Evolutionary conservation across 2,888 invertebrate genomes (phyloP).

Genomic region (Cheilosia variabilis): DNA sequence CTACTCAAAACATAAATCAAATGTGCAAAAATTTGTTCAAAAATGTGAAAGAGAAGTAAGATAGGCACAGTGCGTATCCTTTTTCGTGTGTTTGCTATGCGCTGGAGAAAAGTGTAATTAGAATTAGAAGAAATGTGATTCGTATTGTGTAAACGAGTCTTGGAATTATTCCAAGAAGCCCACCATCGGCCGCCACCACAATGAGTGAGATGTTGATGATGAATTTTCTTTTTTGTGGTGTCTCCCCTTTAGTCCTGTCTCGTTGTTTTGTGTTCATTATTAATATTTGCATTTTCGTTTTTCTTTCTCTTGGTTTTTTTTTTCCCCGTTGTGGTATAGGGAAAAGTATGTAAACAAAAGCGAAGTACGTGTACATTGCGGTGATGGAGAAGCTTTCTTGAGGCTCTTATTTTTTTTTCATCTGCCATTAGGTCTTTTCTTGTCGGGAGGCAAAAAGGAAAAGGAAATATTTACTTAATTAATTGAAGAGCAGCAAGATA

Average conservation of each 20-base stretch:
- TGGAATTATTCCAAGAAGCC: slow-evolving; percentile 21
- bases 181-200: not conserved
- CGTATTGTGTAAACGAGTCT: slow-evolving; percentile 30
- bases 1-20: slow-evolving; percentile 4
- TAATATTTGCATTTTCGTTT: slow-evolving; percentile 72
- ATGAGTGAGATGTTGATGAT: slow-evolving; percentile 41
- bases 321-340: not conserved
- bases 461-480: slow-evolving; percentile 75
- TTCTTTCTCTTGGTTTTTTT: slow-evolving; percentile 15
- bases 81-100: slow-evolving; percentile 5
- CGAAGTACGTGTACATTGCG: slow-evolving; percentile 53
- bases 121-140: slow-evolving; percentile 65
- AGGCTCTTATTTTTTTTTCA: not conserved
- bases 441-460: slow-evolving; percentile 26
- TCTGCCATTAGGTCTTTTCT: slow-evolving; percentile 5
- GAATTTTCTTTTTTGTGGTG: slow-evolving; percentile 7
- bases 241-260: slow-evolving; percentile 7
- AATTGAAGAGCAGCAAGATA: slow-evolving; percentile 71
- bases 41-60: not conserved
- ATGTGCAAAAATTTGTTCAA: slow-evolving; percentile 39
- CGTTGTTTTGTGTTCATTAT: slow-evolving; percentile 66
- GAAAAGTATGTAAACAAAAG: slow-evolving; percentile 43
- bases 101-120: slow-evolving; percentile 33
- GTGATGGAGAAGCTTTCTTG: slow-evolving; percentile 31
- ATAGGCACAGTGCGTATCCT: slow-evolving; percentile 7